Base-by-base conservation (phyloP, 2,888 invertebrate species). In the Branchipolynoe longqiensis region DNA sequence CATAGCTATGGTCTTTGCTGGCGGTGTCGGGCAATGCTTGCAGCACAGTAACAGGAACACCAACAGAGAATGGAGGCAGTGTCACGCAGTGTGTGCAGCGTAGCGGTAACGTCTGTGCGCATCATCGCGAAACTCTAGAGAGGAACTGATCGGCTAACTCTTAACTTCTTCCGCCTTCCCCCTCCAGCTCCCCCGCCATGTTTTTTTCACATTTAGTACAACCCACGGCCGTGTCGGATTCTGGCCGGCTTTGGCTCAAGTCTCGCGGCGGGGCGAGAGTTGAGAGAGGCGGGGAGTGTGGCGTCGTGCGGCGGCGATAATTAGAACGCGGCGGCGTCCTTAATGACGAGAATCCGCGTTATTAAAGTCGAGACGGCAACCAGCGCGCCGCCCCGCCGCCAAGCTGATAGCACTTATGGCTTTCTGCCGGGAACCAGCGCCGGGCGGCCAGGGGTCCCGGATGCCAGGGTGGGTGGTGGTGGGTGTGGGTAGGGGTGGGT, bases 271-370 rank as follows among this genome's bases (percentile, higher is more conserved):
- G 31, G 8, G 33, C 33, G 64, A 64, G 64, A 64, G 31, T 64
- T 31, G 28, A 8, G 33, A 8, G 8, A 22, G 12, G 31, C 28
- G 64, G 6, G 59, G 31, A 31, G 64, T 4, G 64, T n/a, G 33
- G 64, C 33, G 64, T 4, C 31, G 64, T 31, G 64, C 4, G 33
- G 33, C 33, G 33, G 64, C 33, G 64, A 31, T 64, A 64, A 64
- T 64, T 64, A 64, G 64, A 64, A 64, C 64, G 64, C 33, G 31
- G 64, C 64, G 31, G 33, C 64, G 64, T 31, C 6, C 64, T 22
- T 64, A 64, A 64, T 64, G 64, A 64, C 64, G 64, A 64, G 64
- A 64, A 12, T 64, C 64, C 64, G 64, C 64, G 64, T 64, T 64
- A 64, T 64, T 64, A 64, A 31, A 64, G 64, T 64, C 64, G 31